Evolutionary conservation across 37 sponge, comb jelly and placozoan genomes (phyloP).

Genomic region (Chondrilla cf. caribensis): DNA sequence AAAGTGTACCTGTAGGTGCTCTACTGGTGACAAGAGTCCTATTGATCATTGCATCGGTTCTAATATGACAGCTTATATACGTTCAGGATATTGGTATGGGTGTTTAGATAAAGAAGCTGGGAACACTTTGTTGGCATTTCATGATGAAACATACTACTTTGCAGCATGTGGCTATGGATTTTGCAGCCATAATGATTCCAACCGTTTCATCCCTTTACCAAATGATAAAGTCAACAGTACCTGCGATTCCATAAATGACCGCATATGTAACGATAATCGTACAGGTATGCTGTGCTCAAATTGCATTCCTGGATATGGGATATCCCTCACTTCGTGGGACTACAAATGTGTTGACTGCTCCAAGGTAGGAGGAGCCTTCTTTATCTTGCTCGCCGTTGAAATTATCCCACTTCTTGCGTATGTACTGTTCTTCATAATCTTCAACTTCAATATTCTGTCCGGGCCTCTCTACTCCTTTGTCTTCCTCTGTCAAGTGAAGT

Average conservation of each 20-base stretch:
- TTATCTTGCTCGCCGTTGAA: not conserved
- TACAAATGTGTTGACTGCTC: not conserved
- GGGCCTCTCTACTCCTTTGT: conserved; percentile 2
- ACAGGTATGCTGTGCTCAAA: not conserved
- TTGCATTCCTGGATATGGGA: not conserved
- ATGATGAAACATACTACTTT: not conserved
- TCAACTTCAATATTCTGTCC: not conserved
- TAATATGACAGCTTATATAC: not conserved
- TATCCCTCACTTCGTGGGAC: not conserved
- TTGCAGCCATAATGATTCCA: not conserved
- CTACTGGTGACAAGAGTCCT: not conserved
- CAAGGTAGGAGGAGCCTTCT: not conserved
- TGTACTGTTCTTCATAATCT: not conserved
- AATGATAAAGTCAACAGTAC: not conserved
- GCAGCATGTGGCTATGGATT: not conserved
- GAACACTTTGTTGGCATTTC: no score
- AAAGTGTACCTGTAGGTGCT: not conserved
- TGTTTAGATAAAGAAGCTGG: not conserved
- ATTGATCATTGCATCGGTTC: no score
- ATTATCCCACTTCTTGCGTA: not conserved
- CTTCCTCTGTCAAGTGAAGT: conserved; percentile 5
- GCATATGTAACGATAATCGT: not conserved
- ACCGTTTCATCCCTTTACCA: not conserved
- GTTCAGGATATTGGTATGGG: not conserved
- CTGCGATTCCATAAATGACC: not conserved